Evolutionary conservation across 2,113 vertebrate genomes (phyloP).

Genomic region (Paracanthobrama guichenoti): DNA sequence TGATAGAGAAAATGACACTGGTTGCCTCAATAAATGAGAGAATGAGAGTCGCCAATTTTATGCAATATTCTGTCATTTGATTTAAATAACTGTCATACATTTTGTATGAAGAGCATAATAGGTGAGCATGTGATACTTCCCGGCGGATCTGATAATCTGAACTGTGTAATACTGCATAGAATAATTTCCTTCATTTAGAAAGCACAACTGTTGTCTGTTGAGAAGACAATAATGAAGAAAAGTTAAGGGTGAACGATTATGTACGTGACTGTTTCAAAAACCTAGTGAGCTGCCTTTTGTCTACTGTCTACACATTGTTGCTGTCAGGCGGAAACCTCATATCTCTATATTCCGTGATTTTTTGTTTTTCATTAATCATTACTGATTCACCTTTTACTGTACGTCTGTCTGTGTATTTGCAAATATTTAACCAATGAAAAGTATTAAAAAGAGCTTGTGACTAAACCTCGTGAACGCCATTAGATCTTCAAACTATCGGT

Average conservation of each 20-base stretch:
- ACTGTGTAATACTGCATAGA: constrained; percentile 40
- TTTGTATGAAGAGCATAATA: constrained; percentile 42
- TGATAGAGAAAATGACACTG: constrained; percentile 10
- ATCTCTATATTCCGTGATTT: too few relatives aligned
- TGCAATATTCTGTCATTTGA: constrained; percentile 43
- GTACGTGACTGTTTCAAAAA: not conserved
- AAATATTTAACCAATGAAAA: too few relatives aligned
- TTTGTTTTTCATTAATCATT: too few relatives aligned
- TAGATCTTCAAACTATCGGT: too few relatives aligned
- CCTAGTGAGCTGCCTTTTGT: not conserved
- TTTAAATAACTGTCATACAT: constrained; percentile 55
- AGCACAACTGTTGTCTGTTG: constrained; percentile 12
- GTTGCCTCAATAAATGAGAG: constrained; percentile 12
- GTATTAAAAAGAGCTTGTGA: too few relatives aligned
- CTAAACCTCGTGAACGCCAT: too few relatives aligned
- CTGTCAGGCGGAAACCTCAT: too few relatives aligned
- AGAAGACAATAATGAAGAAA: not conserved
- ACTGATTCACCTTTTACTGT: too few relatives aligned
- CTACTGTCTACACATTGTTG: too few relatives aligned
- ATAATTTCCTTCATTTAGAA: constrained; percentile 43
- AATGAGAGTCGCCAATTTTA: constrained; percentile 1
- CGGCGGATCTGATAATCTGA: constrained; percentile 22
- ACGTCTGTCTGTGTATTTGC: too few relatives aligned
- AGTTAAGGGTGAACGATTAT: not conserved
- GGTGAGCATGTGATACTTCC: constrained; percentile 43